Base-by-base conservation (phyloP, 2,113 vertebrate genomes). In the Isurus oxyrinchus region DNA sequence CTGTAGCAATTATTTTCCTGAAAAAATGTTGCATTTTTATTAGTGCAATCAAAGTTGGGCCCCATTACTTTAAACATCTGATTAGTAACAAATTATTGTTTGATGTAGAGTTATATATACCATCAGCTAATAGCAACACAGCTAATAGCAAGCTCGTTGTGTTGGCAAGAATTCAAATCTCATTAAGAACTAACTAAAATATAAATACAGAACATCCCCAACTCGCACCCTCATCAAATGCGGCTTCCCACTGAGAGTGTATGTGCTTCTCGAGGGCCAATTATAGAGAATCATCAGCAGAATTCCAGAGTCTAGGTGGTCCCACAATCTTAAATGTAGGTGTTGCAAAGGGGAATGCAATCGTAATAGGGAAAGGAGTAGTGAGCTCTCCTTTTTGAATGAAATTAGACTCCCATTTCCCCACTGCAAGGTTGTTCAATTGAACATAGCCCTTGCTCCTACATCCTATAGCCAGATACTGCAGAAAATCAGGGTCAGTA, bases 131-230 rank as follows among this genome's bases (percentile, higher is more conserved):
- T 55, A 10, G 53, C 49, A 84, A 44, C 81, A 6, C 81, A 84
- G 40, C 40, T 84, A 76, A 76, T 76, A 84, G 81, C 40, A 49
- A 57, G 25, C 87, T 57, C 10, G 27, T 90, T 10, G 25, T 31
- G 49, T 90, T 90, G 87, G 87, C 87, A 90, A 90, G 87, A 90
- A 57, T 55, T 90, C 87, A 90, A 53, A 90, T 49, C 87, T 90
- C 49, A 90, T 90, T 55, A 57, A 55, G 53, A 90, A 55, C 87
- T 88, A 55, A 88, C 49, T 90, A 23, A 90, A 90, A 90, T 57
- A 90, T 31, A 55, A 90, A 90, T 14, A 90, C 87, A 90, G 25
- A 90, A 31, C 87, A 57, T 90, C 87, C 44, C 27, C 27, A 10
- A 31, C 49, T 90, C 27, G 10, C 27, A 23, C 53, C 7, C 53